phyloP scores from a whole-genome alignment of 2,113 vertebrate genomes.

The Rana temporaria region DNA sequence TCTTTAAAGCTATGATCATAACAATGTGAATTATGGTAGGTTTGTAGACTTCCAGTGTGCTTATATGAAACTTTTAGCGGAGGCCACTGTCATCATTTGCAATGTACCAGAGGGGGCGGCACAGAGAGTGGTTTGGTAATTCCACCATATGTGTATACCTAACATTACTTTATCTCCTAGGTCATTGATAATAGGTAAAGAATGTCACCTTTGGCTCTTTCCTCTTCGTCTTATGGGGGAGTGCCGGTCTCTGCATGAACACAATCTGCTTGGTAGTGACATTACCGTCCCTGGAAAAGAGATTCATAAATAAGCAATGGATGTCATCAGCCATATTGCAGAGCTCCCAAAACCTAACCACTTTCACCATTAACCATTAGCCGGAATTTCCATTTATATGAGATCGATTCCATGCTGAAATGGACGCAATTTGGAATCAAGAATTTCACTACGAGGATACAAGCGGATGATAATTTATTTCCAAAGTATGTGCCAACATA shows the following conservation, averaged over 20 bases:
- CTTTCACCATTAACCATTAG: constrained; percentile 11
- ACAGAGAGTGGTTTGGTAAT: too few relatives aligned
- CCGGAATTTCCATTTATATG: constrained; percentile 51
- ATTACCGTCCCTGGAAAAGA: constrained; percentile 87
- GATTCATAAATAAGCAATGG: constrained; percentile 30
- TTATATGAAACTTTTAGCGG: too few relatives aligned
- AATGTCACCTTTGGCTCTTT: constrained; percentile 89
- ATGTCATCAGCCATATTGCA: constrained; percentile 37
- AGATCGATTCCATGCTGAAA: constrained; percentile 31
- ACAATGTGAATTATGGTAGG: too few relatives aligned
- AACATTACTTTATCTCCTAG: too few relatives aligned
- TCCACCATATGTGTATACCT: too few relatives aligned
- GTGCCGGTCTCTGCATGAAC: constrained; percentile 94
- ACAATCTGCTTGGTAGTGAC: constrained; percentile 97
- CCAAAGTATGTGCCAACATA: constrained; percentile 23
- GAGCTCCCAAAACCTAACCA: not conserved
- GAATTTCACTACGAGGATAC: constrained; percentile 21
- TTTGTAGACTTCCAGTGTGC: too few relatives aligned
- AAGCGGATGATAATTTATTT: constrained; percentile 34
- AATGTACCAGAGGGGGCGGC: too few relatives aligned
- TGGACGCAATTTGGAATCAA: constrained; percentile 5
- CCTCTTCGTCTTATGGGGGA: constrained; percentile 88
- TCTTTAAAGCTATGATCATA: too few relatives aligned
- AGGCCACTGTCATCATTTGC: too few relatives aligned
- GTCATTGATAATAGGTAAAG: not conserved